These are phyloP conservation scores for Anhinga rufa DNA, from an alignment of 2,113 vertebrate genomes.

Conservation along the genomic window DNA sequence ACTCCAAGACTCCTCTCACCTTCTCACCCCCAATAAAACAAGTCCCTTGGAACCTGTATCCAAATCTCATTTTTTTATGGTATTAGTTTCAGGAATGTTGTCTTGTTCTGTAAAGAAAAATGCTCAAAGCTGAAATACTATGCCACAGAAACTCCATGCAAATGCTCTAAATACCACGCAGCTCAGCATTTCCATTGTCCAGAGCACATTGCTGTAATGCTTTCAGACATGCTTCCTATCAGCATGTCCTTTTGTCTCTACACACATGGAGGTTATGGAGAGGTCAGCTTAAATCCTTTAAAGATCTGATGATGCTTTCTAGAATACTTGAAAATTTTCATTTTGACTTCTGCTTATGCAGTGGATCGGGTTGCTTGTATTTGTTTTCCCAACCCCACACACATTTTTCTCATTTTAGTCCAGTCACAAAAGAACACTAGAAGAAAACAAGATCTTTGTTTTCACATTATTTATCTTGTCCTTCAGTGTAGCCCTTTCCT, in stretches of 20 bases:
- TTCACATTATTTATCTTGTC: constrained; percentile 29
- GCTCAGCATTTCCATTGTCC: constrained; percentile 28
- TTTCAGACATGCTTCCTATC: constrained; percentile 5
- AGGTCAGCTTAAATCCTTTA: constrained; percentile 44
- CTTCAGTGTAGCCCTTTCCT: not conserved
- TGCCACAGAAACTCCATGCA: not conserved
- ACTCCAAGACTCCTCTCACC: not conserved
- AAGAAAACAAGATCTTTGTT: constrained; percentile 24
- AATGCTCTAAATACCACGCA: constrained; percentile 10
- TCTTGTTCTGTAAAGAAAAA: not conserved
- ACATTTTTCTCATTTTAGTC: constrained; percentile 40
- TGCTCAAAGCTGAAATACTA: not conserved
- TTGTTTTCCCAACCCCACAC: constrained; percentile 37
- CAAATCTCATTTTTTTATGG: not conserved
- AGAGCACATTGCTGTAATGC: not conserved
- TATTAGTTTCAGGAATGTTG: not conserved
- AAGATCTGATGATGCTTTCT: constrained; percentile 14
- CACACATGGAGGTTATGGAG: not conserved
- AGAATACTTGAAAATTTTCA: constrained; percentile 13
- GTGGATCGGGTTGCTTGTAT: not conserved
- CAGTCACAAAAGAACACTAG: not conserved
- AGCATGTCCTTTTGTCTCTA: not conserved
- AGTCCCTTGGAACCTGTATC: not conserved
- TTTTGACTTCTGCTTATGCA: constrained; percentile 20
- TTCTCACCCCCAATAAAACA: not conserved